These are phyloP conservation scores for Heliconius cydno DNA, from an alignment of 2,888 invertebrate species.

Conservation along the genomic window DNA sequence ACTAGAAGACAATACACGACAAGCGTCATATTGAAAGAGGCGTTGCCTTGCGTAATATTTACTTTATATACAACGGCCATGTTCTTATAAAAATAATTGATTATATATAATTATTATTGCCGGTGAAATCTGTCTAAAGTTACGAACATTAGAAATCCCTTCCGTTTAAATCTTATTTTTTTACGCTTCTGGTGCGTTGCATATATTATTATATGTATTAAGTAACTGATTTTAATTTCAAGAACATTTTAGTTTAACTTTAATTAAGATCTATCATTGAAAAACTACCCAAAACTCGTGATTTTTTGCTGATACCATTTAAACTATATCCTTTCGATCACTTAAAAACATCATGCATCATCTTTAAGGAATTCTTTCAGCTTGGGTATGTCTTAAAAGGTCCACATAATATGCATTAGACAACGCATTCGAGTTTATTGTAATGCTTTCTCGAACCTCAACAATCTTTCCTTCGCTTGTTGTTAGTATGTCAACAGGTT, in stretches of 20 bases:
- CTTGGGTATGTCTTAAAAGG: no score
- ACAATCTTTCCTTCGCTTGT: no score
- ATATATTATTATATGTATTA: not conserved
- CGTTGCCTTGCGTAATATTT: not conserved
- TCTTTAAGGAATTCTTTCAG: no score
- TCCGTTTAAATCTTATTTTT: not conserved
- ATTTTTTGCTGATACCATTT: no score
- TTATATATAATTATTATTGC: not conserved
- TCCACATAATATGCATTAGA: no score
- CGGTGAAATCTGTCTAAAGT: slow-evolving; percentile 15
- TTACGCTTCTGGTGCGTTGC: not conserved
- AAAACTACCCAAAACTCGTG: no score
- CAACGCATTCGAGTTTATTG: no score
- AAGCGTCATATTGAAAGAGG: slow-evolving; percentile 15
- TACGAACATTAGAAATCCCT: not conserved
- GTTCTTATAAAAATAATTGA: slow-evolving; percentile 2
- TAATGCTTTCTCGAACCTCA: no score
- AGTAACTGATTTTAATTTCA: not conserved
- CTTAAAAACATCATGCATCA: no score
- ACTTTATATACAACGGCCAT: slow-evolving; percentile 13
- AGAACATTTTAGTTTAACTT: not conserved
- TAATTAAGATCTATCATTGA: no score
- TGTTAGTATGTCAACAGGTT: no score
- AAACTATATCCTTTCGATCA: no score
- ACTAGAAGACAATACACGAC: slow-evolving; percentile 14